A percentile compares a stretch with the other conserved stretches of the same genome.
phyloP scores from a whole-genome alignment of 2,113 vertebrate species.

The Archocentrus centrarchus region DNA sequence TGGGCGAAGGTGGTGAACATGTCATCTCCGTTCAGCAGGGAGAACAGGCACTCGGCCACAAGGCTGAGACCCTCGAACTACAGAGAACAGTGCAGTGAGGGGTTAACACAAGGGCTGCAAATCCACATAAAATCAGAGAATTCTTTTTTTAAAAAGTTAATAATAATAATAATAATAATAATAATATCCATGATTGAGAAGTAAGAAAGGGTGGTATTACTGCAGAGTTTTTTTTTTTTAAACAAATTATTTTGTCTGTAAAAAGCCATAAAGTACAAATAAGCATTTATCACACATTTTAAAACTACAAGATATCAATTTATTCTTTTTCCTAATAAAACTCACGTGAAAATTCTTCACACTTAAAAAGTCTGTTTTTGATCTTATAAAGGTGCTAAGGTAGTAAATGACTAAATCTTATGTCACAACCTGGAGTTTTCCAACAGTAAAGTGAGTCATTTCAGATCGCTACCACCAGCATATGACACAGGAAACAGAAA shows the following conservation, averaged over 20 bases:
- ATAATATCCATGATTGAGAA: too few relatives aligned
- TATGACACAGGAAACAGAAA: not conserved
- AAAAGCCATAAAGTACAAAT: not conserved
- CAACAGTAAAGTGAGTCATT: not conserved
- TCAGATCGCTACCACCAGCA: not conserved
- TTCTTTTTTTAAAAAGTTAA: not conserved
- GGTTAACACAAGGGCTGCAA: not conserved
- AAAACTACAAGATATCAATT: fast-evolving
- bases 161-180: not conserved
- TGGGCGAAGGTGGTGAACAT: slow-evolving; percentile 98
- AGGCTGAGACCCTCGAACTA: slow-evolving; percentile 95
- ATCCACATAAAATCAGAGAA: fast-evolving
- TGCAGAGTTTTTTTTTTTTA: not conserved
- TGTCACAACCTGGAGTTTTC: not conserved
- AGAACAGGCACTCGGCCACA: slow-evolving; percentile 95
- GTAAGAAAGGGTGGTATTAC: not conserved
- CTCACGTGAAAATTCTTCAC: not conserved
- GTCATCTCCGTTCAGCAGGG: slow-evolving; percentile 96
- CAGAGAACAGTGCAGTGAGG: not conserved
- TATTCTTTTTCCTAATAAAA: not conserved
- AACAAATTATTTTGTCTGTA: not conserved
- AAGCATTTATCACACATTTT: not conserved
- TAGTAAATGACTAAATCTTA: not conserved
- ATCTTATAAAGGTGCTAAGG: not conserved
- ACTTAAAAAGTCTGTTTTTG: not conserved